phyloP scores from a whole-genome alignment of 2,113 vertebrate species.

The Hiodon alosoides region DNA sequence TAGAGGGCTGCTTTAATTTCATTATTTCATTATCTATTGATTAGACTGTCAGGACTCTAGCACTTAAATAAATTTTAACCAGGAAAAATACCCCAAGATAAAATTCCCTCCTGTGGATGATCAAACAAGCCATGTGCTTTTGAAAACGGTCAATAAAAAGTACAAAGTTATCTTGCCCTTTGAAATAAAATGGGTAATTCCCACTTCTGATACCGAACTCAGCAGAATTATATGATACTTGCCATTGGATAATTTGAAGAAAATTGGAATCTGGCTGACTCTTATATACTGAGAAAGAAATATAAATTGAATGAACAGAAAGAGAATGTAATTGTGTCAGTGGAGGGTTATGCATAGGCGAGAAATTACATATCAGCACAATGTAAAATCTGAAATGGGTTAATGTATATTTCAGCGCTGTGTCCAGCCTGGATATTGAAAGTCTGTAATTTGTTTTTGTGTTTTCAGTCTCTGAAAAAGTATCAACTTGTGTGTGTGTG shows the following conservation, averaged over 20 bases:
- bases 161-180: neutral
- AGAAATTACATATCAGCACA: constrained; percentile 9
- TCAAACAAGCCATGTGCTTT: neutral
- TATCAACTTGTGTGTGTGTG: too few species aligned
- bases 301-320: neutral
- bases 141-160: constrained; percentile 9
- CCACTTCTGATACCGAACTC: neutral
- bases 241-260: constrained; percentile 14
- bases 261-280: constrained; percentile 13
- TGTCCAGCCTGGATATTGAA: neutral
- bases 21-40: constrained; percentile 19
- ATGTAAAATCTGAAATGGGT: constrained; percentile 5
- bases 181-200: constrained; percentile 5
- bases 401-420: neutral
- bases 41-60: constrained; percentile 5
- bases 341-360: neutral
- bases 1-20: neutral
- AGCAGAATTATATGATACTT: constrained; percentile 3
- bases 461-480: neutral
- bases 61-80: neutral
- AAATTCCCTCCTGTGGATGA: constrained; percentile 14
- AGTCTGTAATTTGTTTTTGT: constrained; percentile 1
- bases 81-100: neutral
- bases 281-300: constrained; percentile 18
- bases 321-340: neutral